Conservation (phyloP, 1,140 invertebrate species). For the Anthonomus grandis region DNA sequence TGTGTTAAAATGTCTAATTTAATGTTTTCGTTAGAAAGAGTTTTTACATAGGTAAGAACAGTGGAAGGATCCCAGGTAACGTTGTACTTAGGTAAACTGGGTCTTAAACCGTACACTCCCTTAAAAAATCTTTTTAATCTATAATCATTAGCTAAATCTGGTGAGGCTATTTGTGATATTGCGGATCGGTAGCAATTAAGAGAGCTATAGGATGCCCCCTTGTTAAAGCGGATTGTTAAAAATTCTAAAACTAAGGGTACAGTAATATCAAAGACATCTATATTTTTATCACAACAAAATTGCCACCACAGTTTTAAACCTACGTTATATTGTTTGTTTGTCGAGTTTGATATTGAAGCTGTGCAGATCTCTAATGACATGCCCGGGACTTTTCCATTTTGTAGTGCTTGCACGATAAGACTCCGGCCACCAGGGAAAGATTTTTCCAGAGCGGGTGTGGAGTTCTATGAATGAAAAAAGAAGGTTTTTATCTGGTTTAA, state of each 20-base stretch:
- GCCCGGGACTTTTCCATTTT: neutral
- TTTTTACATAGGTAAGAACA: neutral
- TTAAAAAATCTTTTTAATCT: neutral
- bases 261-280: neutral
- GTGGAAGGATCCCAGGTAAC: neutral
- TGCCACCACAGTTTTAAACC: neutral
- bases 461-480: neutral
- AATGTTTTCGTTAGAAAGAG: neutral
- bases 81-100: neutral
- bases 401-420: neutral
- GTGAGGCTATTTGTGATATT: neutral
- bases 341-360: neutral
- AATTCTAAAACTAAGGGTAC: neutral
- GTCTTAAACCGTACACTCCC: neutral
- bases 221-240: neutral
- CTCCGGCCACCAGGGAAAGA: neutral
- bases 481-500: slow-evolving; percentile 10
- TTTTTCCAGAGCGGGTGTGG: neutral
- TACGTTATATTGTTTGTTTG: neutral
- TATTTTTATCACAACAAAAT: neutral
- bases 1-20: neutral
- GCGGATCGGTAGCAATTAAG: neutral
- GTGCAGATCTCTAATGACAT: neutral
- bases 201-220: neutral
- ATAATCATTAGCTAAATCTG: neutral